Conservation (phyloP, 2,797 vertebrate species). For the Trachurus trachurus region DNA sequence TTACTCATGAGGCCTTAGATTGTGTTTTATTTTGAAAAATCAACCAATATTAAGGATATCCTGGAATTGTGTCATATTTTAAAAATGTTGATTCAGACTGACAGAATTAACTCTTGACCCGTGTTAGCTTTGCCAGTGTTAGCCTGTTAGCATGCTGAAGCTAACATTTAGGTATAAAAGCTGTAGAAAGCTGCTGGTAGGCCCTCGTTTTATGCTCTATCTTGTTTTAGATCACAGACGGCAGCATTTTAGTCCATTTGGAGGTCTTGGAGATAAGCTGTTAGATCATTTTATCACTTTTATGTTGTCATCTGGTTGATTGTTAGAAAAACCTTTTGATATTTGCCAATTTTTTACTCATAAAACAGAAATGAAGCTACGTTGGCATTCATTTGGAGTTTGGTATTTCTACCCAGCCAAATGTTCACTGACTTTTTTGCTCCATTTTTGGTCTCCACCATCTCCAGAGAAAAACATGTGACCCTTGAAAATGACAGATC, state of each 20-base stretch:
- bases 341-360: neutral
- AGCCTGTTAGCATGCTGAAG: neutral
- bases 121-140: neutral
- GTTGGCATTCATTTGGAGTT: neutral
- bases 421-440: neutral
- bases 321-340: neutral
- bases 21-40: constrained; percentile 8
- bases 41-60: constrained; percentile 1
- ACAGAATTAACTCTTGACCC: neutral
- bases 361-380: neutral
- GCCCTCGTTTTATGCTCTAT: too few species aligned
- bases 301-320: neutral
- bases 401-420: neutral
- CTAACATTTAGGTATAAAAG: neutral
- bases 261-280: neutral
- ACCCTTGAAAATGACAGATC: neutral
- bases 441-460: neutral
- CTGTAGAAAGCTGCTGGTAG: neutral
- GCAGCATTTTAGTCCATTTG: neutral
- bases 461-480: neutral
- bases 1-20: neutral
- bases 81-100: neutral
- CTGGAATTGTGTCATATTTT: neutral
- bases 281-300: neutral
- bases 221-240: neutral